Percentiles rank a stretch among this genome's conserved stretches.
Evolutionary conservation across 1,140 invertebrate genomes (phyloP).

Genomic region (Zaprionus ornatus): DNA sequence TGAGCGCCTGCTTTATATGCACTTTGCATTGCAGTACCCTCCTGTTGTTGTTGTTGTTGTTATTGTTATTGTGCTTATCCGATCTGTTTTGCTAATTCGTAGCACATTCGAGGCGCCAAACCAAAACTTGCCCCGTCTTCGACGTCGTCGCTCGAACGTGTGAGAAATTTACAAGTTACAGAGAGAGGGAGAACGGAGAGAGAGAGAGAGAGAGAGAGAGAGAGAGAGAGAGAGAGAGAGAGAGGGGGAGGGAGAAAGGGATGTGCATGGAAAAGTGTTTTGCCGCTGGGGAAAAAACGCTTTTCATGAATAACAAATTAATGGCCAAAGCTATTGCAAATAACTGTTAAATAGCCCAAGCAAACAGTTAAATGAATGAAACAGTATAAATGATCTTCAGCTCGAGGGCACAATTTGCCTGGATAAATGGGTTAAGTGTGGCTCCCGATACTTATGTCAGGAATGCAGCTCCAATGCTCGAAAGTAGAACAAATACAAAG

Average conservation of each 20-base stretch:
- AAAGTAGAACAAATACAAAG: neutral
- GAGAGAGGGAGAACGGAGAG: neutral
- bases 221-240: neutral
- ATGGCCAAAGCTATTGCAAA: slow-evolving; percentile 9
- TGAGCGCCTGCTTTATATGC: slow-evolving; percentile 64
- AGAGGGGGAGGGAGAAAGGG: neutral
- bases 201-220: neutral
- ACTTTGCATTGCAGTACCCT: slow-evolving; percentile 45
- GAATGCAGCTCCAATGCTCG: neutral
- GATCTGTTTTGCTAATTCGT: slow-evolving; percentile 79
- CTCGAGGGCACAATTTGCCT: too few species aligned
- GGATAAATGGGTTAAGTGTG: too few species aligned
- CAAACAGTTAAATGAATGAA: neutral
- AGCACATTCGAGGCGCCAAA: slow-evolving; percentile 74
- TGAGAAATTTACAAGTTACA: slow-evolving; percentile 53
- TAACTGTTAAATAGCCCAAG: slow-evolving; percentile 4
- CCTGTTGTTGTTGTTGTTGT: slow-evolving; percentile 28
- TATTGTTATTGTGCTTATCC: slow-evolving; percentile 60
- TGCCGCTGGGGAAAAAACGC: slow-evolving; percentile 33
- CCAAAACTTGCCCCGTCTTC: slow-evolving; percentile 48
- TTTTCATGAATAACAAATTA: slow-evolving; percentile 39
- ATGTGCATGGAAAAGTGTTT: slow-evolving; percentile 39
- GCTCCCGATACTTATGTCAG: too few species aligned
- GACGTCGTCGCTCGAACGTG: slow-evolving; percentile 59
- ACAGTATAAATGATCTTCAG: too few species aligned